Evolutionary conservation across 2,797 vertebrate genomes (phyloP), one percentile per base, ranked within the genome.

Genomic region (Platalea minor): DNA sequence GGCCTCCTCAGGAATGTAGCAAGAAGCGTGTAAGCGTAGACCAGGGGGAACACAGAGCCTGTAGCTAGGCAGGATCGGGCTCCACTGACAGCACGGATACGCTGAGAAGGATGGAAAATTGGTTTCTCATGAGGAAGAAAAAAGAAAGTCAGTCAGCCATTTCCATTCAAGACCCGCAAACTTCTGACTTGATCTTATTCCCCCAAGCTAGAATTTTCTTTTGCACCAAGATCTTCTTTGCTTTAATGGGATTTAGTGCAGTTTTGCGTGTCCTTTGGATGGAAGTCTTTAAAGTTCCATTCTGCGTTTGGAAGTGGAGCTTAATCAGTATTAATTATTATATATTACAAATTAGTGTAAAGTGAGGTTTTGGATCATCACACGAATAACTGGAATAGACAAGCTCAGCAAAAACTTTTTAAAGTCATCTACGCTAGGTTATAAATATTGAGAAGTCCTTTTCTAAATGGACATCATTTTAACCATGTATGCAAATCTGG

Each of bases 11-110:
- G 59, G 33, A 53, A 26, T 17, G 29, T 59, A 17, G 41, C n/a
- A 72, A 7, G n/a, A 24, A 28, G 17, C 1, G 0, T 10, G 17
- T 29, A 21, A 8, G 41, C 5, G 19, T 59, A 24, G 59, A 20
- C 13, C 9, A 10, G 28, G 17, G 79, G 39, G 21, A 77, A 9
- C 39, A 35, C 16, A 13, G 59, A 25, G 11, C n/a, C 53, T 43
- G 90, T 19, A 29, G 35, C 26, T 39, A 13, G 57, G 4, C 70
- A 53, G 70, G 50, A 23, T 46, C 3, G 1, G 25, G 83, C 45
- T 63, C 43, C 13, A 2, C 64, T 23, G 50, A 14, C 43, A 25
- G 43, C 56, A 39, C 2, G 2, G 45, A 2, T 17, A 14, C 7
- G 17, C 25, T 1, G 1, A 17, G 73, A 33, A 26, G n/a, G 14